Evolutionary conservation across 2,888 invertebrate genomes (phyloP), one percentile per base, ranked within the genome.

Genomic region (Endotricha flammealis): DNA sequence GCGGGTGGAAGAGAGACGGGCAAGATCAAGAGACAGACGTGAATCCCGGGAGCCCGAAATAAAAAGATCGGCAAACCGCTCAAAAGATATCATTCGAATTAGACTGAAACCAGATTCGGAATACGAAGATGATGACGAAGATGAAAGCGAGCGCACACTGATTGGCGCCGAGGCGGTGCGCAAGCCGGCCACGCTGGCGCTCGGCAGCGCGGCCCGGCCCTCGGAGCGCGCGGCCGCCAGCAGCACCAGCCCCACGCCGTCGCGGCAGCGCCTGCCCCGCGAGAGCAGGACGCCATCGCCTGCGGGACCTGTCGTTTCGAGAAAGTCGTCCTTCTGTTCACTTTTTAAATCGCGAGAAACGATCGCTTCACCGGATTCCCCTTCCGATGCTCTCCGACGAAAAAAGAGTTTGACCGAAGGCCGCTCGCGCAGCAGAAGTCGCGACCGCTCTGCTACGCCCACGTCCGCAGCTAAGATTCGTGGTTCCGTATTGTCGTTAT

Each of bases 261-360:
- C 77, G 1, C 57, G 40, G 1, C 50, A 50, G 13, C 73, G 55
- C 28, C 40, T 42, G 1, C 38, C 42, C 2, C 64, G 71, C 5
- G 64, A 59, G 32, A 64, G 73, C 23, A 68, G 89, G 14, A 88
- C 90, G 1, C 94, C 94, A 0, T 94, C 95, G 1, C 94, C 94
- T 0, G 54, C 89, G 1, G 89, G 89, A 1, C 79, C 79, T 0
- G 88, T 89, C 0, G 87, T 90, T 0, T 94, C 94, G 0, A 88
- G 95, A 23, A 93, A 94, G 68, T 94, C 93, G 53, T 95, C 94
- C 17, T 94, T 95, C 62, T 92, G 93, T 39, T 94, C 94, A 2
- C 73, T 95, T 27, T 95, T 95, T 61, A 91, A 92, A 67, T 91
- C 93, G 46, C 91, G 91, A 50, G 92, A 91, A 54, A 88, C 88